phyloP scores from a whole-genome alignment of 2,113 vertebrate species.

The Pollimyrus isidori region DNA sequence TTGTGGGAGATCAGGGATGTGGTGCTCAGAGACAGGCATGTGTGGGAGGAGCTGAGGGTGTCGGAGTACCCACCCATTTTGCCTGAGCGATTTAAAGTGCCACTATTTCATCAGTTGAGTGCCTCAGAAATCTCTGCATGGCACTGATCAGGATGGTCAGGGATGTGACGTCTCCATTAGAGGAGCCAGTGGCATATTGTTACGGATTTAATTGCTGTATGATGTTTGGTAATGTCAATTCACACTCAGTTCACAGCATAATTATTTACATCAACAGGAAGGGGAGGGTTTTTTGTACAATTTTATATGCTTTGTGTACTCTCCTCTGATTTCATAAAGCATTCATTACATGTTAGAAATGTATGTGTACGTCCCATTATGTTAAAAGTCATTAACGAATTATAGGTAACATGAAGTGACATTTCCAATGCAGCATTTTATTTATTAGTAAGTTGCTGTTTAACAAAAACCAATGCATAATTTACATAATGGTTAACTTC shows the following conservation, averaged over 20 bases:
- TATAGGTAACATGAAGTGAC: not conserved
- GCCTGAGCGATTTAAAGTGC: not conserved
- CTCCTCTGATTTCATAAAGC: not conserved
- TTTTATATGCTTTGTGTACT: not conserved
- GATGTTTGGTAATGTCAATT: not conserved
- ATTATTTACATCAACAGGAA: not conserved
- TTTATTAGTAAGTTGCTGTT: not conserved
- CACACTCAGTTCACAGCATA: not conserved
- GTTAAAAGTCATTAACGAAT: not conserved
- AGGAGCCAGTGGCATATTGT: not conserved
- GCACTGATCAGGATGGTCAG: not conserved
- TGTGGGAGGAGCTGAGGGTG: not conserved
- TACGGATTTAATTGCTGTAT: not conserved
- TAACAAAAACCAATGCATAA: not conserved
- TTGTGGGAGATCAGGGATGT: not conserved
- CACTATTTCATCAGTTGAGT: not conserved
- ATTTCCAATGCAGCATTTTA: not conserved
- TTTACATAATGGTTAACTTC: not conserved
- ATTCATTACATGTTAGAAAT: not conserved
- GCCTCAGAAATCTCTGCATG: not conserved
- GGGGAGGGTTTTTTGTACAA: not conserved
- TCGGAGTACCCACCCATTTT: not conserved
- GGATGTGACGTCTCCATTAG: not conserved
- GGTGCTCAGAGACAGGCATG: not conserved
- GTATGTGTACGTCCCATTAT: not conserved